These are phyloP conservation scores for Euthynnus affinis DNA, from an alignment of 2,797 vertebrate species.

Conservation along the genomic window DNA sequence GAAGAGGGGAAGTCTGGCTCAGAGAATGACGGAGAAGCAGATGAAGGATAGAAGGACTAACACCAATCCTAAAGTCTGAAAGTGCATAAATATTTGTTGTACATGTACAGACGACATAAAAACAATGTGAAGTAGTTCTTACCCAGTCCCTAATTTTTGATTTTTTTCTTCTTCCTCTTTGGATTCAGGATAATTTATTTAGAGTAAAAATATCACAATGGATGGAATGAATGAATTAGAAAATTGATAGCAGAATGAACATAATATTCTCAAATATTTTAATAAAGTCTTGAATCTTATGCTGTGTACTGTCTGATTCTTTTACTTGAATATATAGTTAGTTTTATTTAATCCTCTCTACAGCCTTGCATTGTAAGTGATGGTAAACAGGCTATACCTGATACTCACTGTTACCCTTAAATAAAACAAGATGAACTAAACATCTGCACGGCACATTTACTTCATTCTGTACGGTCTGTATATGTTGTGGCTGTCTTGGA, in stretches of 20 bases:
- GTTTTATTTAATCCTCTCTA: neutral
- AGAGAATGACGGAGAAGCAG: constrained; percentile 56
- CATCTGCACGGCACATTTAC: constrained; percentile 9
- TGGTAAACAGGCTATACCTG: neutral
- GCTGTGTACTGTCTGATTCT: neutral
- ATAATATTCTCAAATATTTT: constrained; percentile 12
- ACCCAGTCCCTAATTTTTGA: neutral
- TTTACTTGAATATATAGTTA: neutral
- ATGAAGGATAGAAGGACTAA: constrained; percentile 54
- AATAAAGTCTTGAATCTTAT: constrained; percentile 37
- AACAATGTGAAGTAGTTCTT: neutral
- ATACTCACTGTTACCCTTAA: neutral
- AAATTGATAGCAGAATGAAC: constrained; percentile 34
- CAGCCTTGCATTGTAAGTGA: neutral
- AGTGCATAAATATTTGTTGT: constrained; percentile 6
- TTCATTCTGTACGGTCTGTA: neutral
- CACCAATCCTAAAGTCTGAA: constrained; percentile 3
- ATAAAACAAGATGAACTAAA: constrained; percentile 15
- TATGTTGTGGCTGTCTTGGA: neutral
- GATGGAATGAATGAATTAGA: constrained; percentile 23
- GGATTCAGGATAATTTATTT: constrained; percentile 1
- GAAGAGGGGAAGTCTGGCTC: constrained; percentile 63
- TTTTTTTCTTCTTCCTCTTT: constrained; percentile 5
- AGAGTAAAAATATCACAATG: constrained; percentile 15
- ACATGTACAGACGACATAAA: neutral